These are phyloP conservation scores for Cabera pusaria DNA, from an alignment of 2,888 invertebrate genomes.

Conservation along the genomic window DNA sequence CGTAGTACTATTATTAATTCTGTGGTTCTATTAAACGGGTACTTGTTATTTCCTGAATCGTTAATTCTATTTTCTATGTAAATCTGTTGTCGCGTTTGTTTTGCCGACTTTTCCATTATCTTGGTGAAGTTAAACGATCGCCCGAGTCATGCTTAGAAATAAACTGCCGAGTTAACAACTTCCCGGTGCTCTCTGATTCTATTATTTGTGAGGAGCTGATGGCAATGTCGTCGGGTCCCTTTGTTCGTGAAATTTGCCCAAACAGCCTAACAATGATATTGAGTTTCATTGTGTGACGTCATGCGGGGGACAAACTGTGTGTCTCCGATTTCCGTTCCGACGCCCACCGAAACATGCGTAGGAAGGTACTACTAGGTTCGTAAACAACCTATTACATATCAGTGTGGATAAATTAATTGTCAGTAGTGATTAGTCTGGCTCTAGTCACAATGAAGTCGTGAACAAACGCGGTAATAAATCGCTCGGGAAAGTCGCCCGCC, in stretches of 20 bases:
- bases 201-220: constrained; percentile 3
- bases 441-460: constrained; percentile 23
- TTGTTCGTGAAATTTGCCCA: not conserved
- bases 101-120: constrained; percentile 14
- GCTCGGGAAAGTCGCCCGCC: constrained; percentile 17
- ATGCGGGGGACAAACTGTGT: not conserved
- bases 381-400: too few relatives aligned
- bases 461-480: constrained; percentile 25
- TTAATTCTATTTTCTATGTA: not conserved
- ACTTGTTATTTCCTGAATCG: constrained; percentile 5
- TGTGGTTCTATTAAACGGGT: constrained; percentile 5
- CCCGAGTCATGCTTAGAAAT: constrained; percentile 5
- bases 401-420: constrained; percentile 14
- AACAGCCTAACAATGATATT: constrained; percentile 4
- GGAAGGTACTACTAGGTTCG: too few relatives aligned
- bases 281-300: constrained; percentile 15
- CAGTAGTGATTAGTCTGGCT: constrained; percentile 23
- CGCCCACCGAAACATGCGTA: not conserved
- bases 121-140: constrained; percentile 5
- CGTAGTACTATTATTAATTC: too few relatives aligned
- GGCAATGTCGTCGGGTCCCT: too few relatives aligned
- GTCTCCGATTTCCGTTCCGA: constrained; percentile 3
- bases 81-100: constrained; percentile 8
- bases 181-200: constrained; percentile 4
- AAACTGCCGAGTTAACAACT: constrained; percentile 11